These are phyloP conservation scores for Empis stercorea DNA, from an alignment of 2,888 invertebrate species.

Conservation along the genomic window DNA sequence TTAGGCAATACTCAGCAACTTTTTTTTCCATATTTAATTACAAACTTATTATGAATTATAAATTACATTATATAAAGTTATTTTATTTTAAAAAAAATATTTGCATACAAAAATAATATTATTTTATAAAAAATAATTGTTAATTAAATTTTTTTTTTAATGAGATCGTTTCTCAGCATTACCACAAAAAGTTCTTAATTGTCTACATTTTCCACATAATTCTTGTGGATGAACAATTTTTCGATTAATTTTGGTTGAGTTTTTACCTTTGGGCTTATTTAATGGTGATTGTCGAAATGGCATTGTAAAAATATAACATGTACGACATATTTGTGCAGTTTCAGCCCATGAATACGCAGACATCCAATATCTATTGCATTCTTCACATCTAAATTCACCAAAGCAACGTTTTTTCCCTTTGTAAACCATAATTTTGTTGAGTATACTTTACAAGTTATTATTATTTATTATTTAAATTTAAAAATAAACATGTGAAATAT, in stretches of 20 bases:
- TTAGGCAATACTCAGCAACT: too few relatives aligned
- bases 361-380: conserved; percentile 1
- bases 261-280: neutral
- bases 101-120: too few relatives aligned
- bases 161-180: too few relatives aligned
- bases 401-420: conserved; percentile 5
- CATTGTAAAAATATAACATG: neutral
- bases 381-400: neutral
- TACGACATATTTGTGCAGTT: neutral
- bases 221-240: neutral
- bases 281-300: neutral
- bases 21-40: too few relatives aligned
- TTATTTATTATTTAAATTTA: too few relatives aligned
- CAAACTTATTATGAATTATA: too few relatives aligned
- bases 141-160: too few relatives aligned
- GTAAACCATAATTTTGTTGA: conserved; percentile 1
- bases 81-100: too few relatives aligned
- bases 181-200: neutral
- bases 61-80: too few relatives aligned
- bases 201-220: conserved; percentile 1
- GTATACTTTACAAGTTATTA: too few relatives aligned
- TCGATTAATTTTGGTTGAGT: neutral
- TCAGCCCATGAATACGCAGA: neutral
- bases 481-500: too few relatives aligned
- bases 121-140: too few relatives aligned